Evolutionary conservation across 2,113 vertebrate genomes (phyloP).

Genomic region (Pseudolaguvia tuberculata): DNA sequence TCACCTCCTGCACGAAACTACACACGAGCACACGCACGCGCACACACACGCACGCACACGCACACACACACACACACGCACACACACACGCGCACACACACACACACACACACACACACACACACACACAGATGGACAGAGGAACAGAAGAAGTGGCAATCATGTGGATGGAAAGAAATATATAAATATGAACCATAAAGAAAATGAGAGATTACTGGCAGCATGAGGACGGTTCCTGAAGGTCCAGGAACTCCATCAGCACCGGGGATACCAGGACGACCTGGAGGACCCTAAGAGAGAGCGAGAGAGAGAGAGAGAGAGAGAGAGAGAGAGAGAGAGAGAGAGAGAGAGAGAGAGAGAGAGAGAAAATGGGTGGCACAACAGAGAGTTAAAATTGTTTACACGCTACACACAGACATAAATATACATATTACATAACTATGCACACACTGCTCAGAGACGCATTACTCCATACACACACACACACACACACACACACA

Average conservation of each 20-base stretch:
- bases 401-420: no score
- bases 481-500: not conserved
- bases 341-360: not conserved
- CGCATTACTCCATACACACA: not conserved
- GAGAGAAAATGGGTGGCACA: not conserved
- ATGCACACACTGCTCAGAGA: no score
- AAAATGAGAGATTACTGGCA: slow-evolving; percentile 81
- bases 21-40: slow-evolving; percentile 39
- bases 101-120: no score
- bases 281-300: slow-evolving; percentile 79
- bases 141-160: not conserved
- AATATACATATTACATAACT: no score
- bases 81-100: slow-evolving; percentile 21
- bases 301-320: slow-evolving; percentile 15
- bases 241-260: slow-evolving; percentile 92
- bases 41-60: slow-evolving; percentile 21
- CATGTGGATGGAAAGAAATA: not conserved
- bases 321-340: slow-evolving; percentile 9
- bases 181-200: not conserved
- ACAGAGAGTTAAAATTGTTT: not conserved
- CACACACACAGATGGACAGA: not conserved
- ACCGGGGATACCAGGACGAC: slow-evolving; percentile 90
- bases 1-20: slow-evolving; percentile 94
- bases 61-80: slow-evolving; percentile 43
- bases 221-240: slow-evolving; percentile 91